These are phyloP conservation scores for Cydia pomonella DNA, from an alignment of 1,140 invertebrate genomes.

Conservation along the genomic window DNA sequence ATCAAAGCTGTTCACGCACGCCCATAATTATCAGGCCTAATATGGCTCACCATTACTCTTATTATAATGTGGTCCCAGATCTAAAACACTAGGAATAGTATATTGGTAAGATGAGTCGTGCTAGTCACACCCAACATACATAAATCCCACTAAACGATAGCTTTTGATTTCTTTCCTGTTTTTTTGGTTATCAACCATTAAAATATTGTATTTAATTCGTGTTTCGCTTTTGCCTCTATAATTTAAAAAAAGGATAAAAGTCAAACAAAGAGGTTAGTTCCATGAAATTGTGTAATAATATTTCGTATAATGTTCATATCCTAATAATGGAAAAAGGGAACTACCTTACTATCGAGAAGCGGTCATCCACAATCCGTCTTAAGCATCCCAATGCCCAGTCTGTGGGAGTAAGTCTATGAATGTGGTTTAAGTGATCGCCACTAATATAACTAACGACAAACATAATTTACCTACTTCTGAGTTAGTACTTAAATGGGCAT, in stretches of 20 bases:
- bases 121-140: too few relatives aligned
- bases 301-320: too few relatives aligned
- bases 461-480: not conserved
- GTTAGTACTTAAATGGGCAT: not conserved
- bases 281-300: too few relatives aligned
- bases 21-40: not conserved
- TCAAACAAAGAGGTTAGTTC: too few relatives aligned
- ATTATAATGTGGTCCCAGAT: not conserved
- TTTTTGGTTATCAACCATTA: too few relatives aligned
- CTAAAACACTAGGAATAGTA: not conserved
- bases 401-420: not conserved
- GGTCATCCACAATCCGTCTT: not conserved
- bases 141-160: too few relatives aligned
- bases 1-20: not conserved
- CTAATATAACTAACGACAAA: constrained; percentile 4
- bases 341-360: too few relatives aligned
- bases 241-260: too few relatives aligned
- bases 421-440: constrained; percentile 9
- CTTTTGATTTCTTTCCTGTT: too few relatives aligned
- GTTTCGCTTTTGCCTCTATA: too few relatives aligned
- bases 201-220: too few relatives aligned
- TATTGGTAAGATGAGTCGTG: not conserved
- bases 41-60: constrained; percentile 8
- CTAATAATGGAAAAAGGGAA: too few relatives aligned
- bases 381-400: not conserved